Conservation (phyloP, 2,888 invertebrate species). For the Coelinius sp. region DNA sequence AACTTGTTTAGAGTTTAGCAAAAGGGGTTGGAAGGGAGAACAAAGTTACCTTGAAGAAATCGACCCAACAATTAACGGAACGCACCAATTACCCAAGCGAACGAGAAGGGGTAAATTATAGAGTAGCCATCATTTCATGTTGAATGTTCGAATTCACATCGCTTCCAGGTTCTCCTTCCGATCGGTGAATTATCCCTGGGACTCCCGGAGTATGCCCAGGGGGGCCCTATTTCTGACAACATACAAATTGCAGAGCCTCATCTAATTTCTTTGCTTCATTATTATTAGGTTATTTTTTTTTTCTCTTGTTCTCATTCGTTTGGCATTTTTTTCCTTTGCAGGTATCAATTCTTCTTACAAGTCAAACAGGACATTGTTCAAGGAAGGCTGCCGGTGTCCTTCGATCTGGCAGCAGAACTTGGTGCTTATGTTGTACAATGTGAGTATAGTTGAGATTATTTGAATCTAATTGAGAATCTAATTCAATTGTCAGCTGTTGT, state of each 20-base stretch:
- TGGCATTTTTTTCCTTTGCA: too few relatives aligned
- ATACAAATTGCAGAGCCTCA: not conserved
- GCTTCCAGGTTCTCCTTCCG: conserved; percentile 41
- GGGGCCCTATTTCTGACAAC: conserved; percentile 1
- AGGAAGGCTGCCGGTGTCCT: conserved; percentile 90
- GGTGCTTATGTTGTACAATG: conserved; percentile 96
- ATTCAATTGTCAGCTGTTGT: too few relatives aligned
- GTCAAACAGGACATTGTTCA: conserved; percentile 96
- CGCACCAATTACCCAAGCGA: conserved; percentile 57
- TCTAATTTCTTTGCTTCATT: conserved; percentile 5
- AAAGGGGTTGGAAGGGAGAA: not conserved
- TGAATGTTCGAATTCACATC: conserved; percentile 35
- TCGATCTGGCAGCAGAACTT: conserved; percentile 92
- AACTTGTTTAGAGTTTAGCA: conserved; percentile 2
- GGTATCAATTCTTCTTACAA: conserved; percentile 98
- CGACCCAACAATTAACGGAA: conserved; percentile 60
- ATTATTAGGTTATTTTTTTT: conserved; percentile 30
- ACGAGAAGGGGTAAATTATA: conserved; percentile 65
- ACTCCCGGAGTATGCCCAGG: conserved; percentile 6
- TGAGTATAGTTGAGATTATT: too few relatives aligned
- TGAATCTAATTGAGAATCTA: too few relatives aligned
- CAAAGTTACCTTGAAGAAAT: conserved; percentile 42
- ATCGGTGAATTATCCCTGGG: conserved; percentile 14
- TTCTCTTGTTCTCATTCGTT: conserved; percentile 25
- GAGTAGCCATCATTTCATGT: conserved; percentile 47